A percentile compares a stretch with the other conserved stretches of the same genome.
Evolutionary conservation across 2,888 invertebrate genomes (phyloP).

Genomic region (Xanthia togata): DNA sequence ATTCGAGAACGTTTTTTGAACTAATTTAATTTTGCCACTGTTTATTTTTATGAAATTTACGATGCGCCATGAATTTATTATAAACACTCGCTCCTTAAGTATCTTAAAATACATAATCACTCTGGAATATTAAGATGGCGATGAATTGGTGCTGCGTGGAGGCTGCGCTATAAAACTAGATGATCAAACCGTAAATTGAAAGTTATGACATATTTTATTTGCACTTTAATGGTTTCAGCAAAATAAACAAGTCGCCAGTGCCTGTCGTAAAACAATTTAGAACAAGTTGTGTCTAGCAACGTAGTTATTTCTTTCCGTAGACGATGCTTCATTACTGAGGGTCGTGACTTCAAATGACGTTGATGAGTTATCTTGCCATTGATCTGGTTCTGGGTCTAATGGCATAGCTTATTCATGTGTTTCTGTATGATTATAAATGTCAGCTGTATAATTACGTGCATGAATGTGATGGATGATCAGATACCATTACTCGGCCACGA

Average conservation of each 20-base stretch:
- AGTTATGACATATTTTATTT: slow-evolving; percentile 65
- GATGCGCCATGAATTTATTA: slow-evolving; percentile 37
- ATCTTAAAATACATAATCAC: slow-evolving; percentile 46
- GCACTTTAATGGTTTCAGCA: slow-evolving; percentile 56
- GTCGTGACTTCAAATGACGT: slow-evolving; percentile 40
- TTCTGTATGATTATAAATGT: slow-evolving; percentile 3
- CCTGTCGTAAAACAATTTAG: slow-evolving; percentile 46
- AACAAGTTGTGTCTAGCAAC: slow-evolving; percentile 22
- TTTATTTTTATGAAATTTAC: slow-evolving; percentile 50
- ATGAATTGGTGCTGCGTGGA: slow-evolving; percentile 1
- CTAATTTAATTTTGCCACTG: slow-evolving; percentile 8
- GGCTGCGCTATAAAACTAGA: slow-evolving; percentile 52
- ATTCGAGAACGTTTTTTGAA: slow-evolving; percentile 5
- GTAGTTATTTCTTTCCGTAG: slow-evolving; percentile 17
- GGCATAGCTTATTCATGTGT: slow-evolving; percentile 11
- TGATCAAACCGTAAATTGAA: slow-evolving; percentile 59
- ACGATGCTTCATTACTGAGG: slow-evolving; percentile 20
- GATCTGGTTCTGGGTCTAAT: slow-evolving; percentile 32
- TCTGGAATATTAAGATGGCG: slow-evolving; percentile 31
- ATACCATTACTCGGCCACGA: neutral
- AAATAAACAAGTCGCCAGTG: slow-evolving; percentile 58
- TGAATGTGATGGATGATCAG: slow-evolving; percentile 19
- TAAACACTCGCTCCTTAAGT: slow-evolving; percentile 28
- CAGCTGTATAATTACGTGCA: slow-evolving; percentile 3
- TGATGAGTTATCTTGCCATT: slow-evolving; percentile 32